Percentiles rank a stretch among this genome's conserved stretches.
These are phyloP conservation scores for Ancistrus triradiatus DNA, from an alignment of 2,113 vertebrate genomes.

Conservation along the genomic window DNA sequence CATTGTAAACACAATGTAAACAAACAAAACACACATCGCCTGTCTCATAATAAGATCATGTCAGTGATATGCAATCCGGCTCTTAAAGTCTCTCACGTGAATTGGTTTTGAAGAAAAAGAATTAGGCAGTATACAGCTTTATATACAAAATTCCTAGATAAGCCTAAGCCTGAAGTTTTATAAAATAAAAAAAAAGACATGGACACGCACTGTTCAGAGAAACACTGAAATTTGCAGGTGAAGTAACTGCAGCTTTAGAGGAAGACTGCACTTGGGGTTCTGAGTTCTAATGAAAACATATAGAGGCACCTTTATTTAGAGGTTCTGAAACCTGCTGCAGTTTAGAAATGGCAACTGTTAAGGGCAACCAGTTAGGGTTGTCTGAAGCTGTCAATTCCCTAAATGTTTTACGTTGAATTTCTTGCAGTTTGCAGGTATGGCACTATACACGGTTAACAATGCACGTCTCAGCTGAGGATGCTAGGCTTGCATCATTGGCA, in stretches of 20 bases:
- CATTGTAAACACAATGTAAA: conserved; percentile 99
- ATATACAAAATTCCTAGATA: conserved; percentile 74
- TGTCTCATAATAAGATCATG: conserved; percentile 67
- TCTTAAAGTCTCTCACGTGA: conserved; percentile 68
- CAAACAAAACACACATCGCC: conserved; percentile 87
- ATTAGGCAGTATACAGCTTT: conserved; percentile 83
- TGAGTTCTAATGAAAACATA: conserved; percentile 28
- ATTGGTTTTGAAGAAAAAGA: conserved; percentile 68
- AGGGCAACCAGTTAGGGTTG: conserved; percentile 11
- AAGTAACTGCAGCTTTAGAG: conserved; percentile 36
- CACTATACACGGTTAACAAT: conserved; percentile 8
- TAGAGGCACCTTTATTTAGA: conserved; percentile 38
- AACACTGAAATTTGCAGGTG: conserved; percentile 17
- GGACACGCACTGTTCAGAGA: conserved; percentile 14
- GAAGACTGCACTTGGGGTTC: conserved; percentile 45
- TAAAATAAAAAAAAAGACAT: no score
- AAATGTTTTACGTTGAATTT: neutral
- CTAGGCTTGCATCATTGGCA: conserved; percentile 45
- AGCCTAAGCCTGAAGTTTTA: conserved; percentile 25
- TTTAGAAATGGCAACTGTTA: conserved; percentile 19
- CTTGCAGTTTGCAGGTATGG: conserved; percentile 5
- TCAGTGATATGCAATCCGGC: conserved; percentile 62
- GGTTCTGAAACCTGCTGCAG: conserved; percentile 33
- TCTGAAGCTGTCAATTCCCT: neutral
- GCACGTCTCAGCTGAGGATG: neutral